Evolutionary conservation across 2,113 vertebrate species (phyloP).

Genomic region (Phylloscopus trochiloides): DNA sequence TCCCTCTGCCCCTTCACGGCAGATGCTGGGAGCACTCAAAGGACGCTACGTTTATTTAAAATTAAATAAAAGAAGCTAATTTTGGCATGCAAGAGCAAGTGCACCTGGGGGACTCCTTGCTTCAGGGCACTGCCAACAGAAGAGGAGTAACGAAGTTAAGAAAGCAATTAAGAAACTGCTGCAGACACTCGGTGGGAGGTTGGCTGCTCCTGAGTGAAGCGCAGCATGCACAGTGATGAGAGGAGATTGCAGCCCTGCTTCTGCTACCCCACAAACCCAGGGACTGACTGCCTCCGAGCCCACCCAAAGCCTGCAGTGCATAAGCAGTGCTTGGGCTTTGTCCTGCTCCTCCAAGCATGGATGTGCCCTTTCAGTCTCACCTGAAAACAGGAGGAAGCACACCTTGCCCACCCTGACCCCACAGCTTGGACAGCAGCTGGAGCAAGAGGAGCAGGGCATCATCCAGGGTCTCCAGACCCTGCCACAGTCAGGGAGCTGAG

Average conservation of each 20-base stretch:
- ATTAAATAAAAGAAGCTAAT: conserved; percentile 53
- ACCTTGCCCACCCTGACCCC: background rate
- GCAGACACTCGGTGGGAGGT: background rate
- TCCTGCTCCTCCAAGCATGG: accelerated
- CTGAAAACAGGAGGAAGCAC: accelerated
- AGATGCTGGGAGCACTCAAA: conserved; percentile 9
- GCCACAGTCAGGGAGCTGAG: background rate
- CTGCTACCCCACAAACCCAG: accelerated
- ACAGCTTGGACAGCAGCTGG: background rate
- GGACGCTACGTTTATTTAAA: background rate
- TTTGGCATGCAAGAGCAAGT: conserved; percentile 15
- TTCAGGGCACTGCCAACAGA: conserved; percentile 26
- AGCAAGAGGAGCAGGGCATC: too few relatives aligned
- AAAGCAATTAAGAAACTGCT: conserved; percentile 24
- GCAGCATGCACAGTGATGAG: accelerated
- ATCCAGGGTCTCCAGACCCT: background rate
- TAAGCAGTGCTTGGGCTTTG: accelerated
- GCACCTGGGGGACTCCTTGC: conserved; percentile 36
- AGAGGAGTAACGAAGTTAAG: conserved; percentile 30
- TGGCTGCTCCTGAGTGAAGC: background rate
- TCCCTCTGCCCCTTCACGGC: background rate
- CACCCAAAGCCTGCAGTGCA: background rate
- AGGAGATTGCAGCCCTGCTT: background rate
- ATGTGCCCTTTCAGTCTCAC: background rate
- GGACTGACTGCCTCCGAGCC: background rate